Evolutionary conservation across 1,140 invertebrate species (phyloP), one percentile per base, ranked within the genome.

Genomic region (Ruditapes philippinarum): DNA sequence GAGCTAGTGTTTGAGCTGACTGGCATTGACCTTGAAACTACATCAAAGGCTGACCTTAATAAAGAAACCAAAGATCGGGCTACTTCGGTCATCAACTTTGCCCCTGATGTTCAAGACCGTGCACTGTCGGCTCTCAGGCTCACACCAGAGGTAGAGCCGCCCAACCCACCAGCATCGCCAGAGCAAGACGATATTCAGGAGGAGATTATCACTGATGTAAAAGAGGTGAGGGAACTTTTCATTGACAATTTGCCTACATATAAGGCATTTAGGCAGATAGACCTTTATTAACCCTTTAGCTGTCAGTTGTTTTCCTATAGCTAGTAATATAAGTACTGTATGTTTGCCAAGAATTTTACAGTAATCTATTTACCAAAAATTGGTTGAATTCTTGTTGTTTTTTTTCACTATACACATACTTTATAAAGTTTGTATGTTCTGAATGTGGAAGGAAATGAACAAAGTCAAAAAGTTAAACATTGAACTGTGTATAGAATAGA

Each of bases 1-100:
- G 94, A 95, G 22, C 88, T 95, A 5, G 92, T 95, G 31, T 92
- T 92, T 91, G 95, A 95, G 60, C 28, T 95, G 86, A 95, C 95
- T 79, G 95, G 95, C n/a, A 92, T 95, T 82, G 94, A 95, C 76
- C 81, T 95, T 14, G 91, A 76, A 45, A 91, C 91, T 42, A 93
- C 93, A 51, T 92, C 90, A 0, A 94, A 94, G 89, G 94, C 94
- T 70, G 94, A 95, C 60, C 89, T 95, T 2, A 91, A 93, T 54
- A 93, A 92, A 76, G 94, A 95, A 28, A 92, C 73, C 12, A 49
- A 86, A 11, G 95, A 95, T 45, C 78, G 90, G 19, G 92, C 92
- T 19, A 83, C 91, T 7, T 95, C 95, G 36, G 93, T 90, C 12
- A 88, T 92, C 36, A 70, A 60, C n/a, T 93, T 94, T 83, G 91